Evolutionary conservation across 2,113 vertebrate genomes (phyloP).

Genomic region (Pterocles orientalis): DNA sequence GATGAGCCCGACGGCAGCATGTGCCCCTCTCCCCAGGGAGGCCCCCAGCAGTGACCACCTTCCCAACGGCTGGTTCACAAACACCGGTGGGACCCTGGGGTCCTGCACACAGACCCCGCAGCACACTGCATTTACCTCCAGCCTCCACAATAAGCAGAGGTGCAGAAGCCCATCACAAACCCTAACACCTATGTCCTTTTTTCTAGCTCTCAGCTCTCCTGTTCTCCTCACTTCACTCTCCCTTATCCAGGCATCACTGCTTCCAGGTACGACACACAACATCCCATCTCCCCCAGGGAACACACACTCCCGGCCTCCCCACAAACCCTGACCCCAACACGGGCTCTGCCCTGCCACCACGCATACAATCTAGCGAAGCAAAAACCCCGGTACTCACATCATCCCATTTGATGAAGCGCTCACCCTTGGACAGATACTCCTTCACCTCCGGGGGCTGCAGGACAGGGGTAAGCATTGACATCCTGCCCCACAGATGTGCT

Average conservation of each 20-base stretch:
- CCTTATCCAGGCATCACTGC: background rate
- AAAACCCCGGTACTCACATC: conserved; percentile 84
- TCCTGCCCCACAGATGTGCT: conserved; percentile 56
- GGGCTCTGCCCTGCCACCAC: fast-evolving
- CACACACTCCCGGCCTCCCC: background rate
- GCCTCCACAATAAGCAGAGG: background rate
- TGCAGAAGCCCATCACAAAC: background rate
- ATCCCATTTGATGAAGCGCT: conserved; percentile 94
- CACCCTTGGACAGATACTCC: conserved; percentile 89
- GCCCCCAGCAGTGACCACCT: fast-evolving
- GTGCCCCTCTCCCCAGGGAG: background rate
- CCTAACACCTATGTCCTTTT: too few species aligned
- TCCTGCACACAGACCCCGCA: background rate
- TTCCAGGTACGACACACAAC: background rate
- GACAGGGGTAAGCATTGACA: conserved; percentile 83
- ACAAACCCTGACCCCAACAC: background rate
- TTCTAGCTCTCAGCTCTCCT: background rate
- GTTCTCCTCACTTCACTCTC: background rate
- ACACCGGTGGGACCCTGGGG: background rate
- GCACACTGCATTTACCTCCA: background rate
- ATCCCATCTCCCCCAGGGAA: too few species aligned
- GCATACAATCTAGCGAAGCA: background rate
- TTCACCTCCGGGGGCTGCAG: conserved; percentile 84
- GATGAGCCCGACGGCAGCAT: fast-evolving
- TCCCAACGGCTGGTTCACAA: background rate